Base-by-base conservation (phyloP, 2,797 vertebrate species). In the Rallus crepitans region DNA sequence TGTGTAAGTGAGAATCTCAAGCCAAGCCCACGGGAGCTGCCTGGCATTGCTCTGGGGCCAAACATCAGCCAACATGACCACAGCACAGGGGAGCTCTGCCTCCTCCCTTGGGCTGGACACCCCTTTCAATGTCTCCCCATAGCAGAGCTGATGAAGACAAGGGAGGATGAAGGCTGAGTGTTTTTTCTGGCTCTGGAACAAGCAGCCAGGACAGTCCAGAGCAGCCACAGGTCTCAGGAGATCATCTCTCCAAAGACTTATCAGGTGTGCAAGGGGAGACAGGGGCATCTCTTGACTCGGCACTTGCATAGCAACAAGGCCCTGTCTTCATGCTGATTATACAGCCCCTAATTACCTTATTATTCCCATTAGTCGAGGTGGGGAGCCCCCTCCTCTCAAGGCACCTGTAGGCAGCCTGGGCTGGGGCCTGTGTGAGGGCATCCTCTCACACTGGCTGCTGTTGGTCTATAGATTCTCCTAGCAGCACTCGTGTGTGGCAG, bases 311-410 rank as follows among this genome's bases (percentile, higher is more conserved):
- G 94, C 91, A 96, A 89, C 86, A 35, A 59, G 86, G 60, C 63
- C 61, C 47, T 96, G 81, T 45, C 84, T 86, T 39, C 64, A n/a
- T 39, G 59, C 64, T 76, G 71, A 85, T 89, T 63, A 79, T 11
- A 14, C 66, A 94, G 88, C 73, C 86, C 65, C 66, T 94, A 89
- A 93, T 96, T 93, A 96, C 25, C 60, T 82, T 19, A 66, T 79
- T 92, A 82, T 70, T 90, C 39, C 86, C 56, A 89, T 87, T 89
- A 92, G 66, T 18, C 0, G 4, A 82, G 80, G 56, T 3, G 2
- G 64, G 72, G 31, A 84, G 15, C 50, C 55, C 91, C 52, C 17
- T 79, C 40, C 60, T 82, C 75, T 55, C 0, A 0, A 12, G 0
- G 3, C 15, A 42, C n/a, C 40, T 17, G 0, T 39, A 14, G 35